Evolutionary conservation across 1,140 invertebrate species (phyloP).

Genomic region (Ptiloglossa arizonensis): DNA sequence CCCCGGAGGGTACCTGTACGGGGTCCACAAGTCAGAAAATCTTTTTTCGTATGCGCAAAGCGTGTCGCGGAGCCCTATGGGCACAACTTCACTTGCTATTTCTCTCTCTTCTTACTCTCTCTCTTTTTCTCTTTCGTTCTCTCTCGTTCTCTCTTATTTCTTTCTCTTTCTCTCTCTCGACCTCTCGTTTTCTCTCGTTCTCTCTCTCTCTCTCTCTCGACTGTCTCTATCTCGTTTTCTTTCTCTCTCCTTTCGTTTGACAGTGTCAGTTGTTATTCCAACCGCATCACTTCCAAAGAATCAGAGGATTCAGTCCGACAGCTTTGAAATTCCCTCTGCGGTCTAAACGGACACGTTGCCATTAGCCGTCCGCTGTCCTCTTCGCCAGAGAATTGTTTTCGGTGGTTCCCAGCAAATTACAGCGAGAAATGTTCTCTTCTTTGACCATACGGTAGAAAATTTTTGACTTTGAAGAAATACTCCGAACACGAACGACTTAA

Average conservation of each 20-base stretch:
- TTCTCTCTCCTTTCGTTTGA: conserved; percentile 30
- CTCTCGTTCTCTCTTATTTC: no score
- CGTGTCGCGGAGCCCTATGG: conserved; percentile 55
- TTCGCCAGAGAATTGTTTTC: conserved; percentile 43
- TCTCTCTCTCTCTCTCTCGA: background rate
- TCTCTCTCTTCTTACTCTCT: no score
- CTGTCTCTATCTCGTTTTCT: conserved; percentile 1
- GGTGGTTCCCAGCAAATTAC: conserved; percentile 23
- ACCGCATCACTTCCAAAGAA: conserved; percentile 69
- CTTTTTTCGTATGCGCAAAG: conserved; percentile 70
- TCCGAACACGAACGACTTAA: background rate
- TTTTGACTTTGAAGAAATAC: background rate
- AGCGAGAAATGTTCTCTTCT: background rate
- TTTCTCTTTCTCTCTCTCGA: no score
- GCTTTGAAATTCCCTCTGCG: conserved; percentile 69
- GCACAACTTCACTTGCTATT: conserved; percentile 14
- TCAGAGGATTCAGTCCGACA: conserved; percentile 68
- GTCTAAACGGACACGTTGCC: conserved; percentile 39
- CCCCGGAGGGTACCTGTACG: conserved; percentile 30
- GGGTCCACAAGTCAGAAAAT: conserved; percentile 62
- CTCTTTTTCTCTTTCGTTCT: no score
- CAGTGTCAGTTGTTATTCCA: conserved; percentile 71
- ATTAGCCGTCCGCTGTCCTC: conserved; percentile 32
- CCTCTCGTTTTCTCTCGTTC: background rate
- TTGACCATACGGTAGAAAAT: background rate